phyloP scores from a whole-genome alignment of 23 tunicate species.

The Ascidia mentula region DNA sequence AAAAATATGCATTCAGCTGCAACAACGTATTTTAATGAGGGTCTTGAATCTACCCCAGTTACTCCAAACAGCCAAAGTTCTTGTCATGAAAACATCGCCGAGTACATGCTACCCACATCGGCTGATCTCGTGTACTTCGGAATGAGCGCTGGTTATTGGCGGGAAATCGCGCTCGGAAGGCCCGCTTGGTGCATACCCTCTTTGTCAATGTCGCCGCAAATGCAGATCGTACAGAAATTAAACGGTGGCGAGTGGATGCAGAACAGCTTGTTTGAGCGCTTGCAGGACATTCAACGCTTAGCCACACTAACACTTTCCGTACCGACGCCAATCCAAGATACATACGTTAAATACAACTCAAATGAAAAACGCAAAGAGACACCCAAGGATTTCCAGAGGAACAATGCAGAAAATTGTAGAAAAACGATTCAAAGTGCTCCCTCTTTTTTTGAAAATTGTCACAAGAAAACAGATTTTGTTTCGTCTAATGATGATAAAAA shows the following conservation, averaged over 20 bases:
- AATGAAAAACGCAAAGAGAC: neutral
- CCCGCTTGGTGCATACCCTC: slow-evolving; percentile 19
- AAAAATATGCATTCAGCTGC: neutral
- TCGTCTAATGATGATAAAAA: neutral
- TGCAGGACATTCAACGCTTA: neutral
- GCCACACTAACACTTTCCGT: neutral
- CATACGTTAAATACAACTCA: neutral
- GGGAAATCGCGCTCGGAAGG: slow-evolving; percentile 10
- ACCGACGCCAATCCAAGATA: neutral
- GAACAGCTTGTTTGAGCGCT: neutral
- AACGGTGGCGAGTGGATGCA: neutral
- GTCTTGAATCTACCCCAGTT: neutral
- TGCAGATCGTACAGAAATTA: neutral
- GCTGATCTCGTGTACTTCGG: slow-evolving; percentile 3
- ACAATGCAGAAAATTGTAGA: neutral
- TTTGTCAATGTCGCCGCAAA: slow-evolving; percentile 7
- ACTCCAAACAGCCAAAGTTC: neutral
- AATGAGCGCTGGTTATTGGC: slow-evolving; percentile 3
- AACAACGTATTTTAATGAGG: neutral
- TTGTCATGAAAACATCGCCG: neutral
- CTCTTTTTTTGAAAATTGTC: neutral
- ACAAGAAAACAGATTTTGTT: neutral
- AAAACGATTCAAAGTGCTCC: neutral
- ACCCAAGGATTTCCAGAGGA: neutral
- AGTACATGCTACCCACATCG: neutral